Evolutionary conservation across 2,888 invertebrate species (phyloP).

Genomic region (Himalopsyche tibetana): DNA sequence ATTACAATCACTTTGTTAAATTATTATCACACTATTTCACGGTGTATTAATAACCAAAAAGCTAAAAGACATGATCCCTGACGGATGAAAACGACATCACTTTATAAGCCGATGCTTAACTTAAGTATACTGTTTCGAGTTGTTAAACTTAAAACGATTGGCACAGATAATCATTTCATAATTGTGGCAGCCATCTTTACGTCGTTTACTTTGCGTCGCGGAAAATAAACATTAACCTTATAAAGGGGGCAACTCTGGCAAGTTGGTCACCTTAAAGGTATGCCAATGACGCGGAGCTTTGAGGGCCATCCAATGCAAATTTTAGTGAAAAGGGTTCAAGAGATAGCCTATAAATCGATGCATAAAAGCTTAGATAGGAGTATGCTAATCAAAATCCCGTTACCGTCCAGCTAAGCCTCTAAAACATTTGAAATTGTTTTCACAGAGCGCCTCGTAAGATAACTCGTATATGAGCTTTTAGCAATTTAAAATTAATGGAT

Average conservation of each 20-base stretch:
- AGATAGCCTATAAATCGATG: slow-evolving; percentile 49
- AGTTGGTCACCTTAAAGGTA: slow-evolving; percentile 22
- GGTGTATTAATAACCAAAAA: too few species aligned
- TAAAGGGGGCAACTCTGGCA: neutral
- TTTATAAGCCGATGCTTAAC: too few species aligned
- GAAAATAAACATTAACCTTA: slow-evolving; percentile 12
- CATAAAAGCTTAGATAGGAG: slow-evolving; percentile 35
- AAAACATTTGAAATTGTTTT: slow-evolving; percentile 46
- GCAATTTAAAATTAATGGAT: slow-evolving; percentile 34
- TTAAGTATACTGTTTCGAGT: too few species aligned
- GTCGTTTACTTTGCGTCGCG: neutral
- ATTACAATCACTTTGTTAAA: too few species aligned
- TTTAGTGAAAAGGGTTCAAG: slow-evolving; percentile 39
- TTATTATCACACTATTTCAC: too few species aligned
- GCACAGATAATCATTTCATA: too few species aligned
- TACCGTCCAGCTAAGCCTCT: slow-evolving; percentile 50
- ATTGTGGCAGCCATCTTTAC: too few species aligned
- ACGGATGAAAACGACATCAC: too few species aligned
- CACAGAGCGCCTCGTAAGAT: slow-evolving; percentile 5
- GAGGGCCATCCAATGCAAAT: slow-evolving; percentile 39
- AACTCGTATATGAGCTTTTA: slow-evolving; percentile 32
- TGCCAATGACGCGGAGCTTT: neutral
- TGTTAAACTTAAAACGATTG: too few species aligned
- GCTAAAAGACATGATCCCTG: too few species aligned
- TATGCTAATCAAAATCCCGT: slow-evolving; percentile 56